These are phyloP conservation scores for Montipora capitata DNA, from an alignment of 92 coral and sea anemone species.

Conservation along the genomic window DNA sequence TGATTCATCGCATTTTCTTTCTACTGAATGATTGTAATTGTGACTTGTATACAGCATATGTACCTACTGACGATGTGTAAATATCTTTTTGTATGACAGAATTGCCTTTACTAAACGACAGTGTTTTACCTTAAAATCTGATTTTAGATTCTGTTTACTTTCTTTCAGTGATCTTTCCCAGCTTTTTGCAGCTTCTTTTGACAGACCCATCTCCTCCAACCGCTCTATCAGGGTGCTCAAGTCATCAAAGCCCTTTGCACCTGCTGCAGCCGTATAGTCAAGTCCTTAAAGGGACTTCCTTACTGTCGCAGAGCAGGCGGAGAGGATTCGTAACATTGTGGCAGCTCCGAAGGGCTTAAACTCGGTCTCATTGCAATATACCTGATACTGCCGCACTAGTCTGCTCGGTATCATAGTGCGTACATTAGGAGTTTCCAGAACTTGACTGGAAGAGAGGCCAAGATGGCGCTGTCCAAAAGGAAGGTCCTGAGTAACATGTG, in stretches of 20 bases:
- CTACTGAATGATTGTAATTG: constrained; percentile 8
- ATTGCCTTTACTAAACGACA: neutral
- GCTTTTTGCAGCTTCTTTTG: no score
- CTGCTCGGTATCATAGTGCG: constrained; percentile 44
- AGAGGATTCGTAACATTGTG: no score
- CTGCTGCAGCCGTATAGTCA: no score
- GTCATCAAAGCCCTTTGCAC: no score
- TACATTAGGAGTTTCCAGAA: constrained; percentile 54
- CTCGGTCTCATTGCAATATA: constrained; percentile 29
- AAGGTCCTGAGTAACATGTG: constrained; percentile 15
- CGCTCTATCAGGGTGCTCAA: no score
- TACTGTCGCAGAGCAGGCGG: no score
- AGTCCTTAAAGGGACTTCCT: no score
- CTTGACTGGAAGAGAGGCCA: constrained; percentile 42
- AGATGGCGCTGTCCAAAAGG: constrained; percentile 65
- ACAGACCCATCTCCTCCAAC: no score
- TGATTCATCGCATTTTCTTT: constrained; percentile 10
- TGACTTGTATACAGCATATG: constrained; percentile 9
- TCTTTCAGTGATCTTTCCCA: no score
- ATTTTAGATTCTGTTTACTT: constrained; percentile 39
- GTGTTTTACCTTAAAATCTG: constrained; percentile 14
- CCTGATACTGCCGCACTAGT: constrained; percentile 42
- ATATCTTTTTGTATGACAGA: neutral
- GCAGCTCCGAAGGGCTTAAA: constrained; percentile 34
- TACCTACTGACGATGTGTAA: constrained; percentile 2